Base-by-base conservation (phyloP, 2,797 vertebrate genomes). In the Anabas testudineus region DNA sequence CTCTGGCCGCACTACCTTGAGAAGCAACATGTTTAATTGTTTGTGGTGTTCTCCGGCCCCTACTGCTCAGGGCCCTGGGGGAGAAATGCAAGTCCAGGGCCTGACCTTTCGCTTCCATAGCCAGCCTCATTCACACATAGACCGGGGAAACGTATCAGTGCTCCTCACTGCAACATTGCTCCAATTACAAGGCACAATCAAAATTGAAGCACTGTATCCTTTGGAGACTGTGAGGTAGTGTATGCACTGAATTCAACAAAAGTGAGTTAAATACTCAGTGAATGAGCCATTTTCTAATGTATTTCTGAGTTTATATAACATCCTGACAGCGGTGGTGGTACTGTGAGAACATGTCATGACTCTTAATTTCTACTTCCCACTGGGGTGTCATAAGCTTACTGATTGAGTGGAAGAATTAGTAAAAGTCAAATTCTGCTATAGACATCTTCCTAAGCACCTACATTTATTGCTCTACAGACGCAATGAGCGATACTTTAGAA, bases 21-120 rank as follows among this genome's bases (percentile, higher is more conserved):
- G 87, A 92, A 93, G 88, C 90, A 90, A 93, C 89, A 86, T 90
- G 91, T 92, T 93, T 95, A 95, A 95, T 95, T 94, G 94, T 95
- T 95, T 94, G 92, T 88, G 90, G 88, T 93, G 91, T 91, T 91
- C 85, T 91, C 82, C 57, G 75, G 93, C 84, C 90, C 90, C 84
- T 83, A 78, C 84, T 69, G 91, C 91, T 81, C 86, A 69, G 88
- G 84, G 88, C 92, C 93, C 90, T 81, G 80, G 74, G 94, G 93
- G 92, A 93, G 80, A 83, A 63, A 88, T 90, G 83, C 90, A 76
- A 90, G 91, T 91, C 84, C 85, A 80, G 90, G 89, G 86, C 86
- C 85, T 95, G 94, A 95, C 94, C 94, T 94, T 92, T 91, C 74
- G 79, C 81, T 91, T 88, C 91, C 85, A 83, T 77, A 83, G 88